phyloP scores from a whole-genome alignment of 2,113 vertebrate species.

The Actinemys pallida region DNA sequence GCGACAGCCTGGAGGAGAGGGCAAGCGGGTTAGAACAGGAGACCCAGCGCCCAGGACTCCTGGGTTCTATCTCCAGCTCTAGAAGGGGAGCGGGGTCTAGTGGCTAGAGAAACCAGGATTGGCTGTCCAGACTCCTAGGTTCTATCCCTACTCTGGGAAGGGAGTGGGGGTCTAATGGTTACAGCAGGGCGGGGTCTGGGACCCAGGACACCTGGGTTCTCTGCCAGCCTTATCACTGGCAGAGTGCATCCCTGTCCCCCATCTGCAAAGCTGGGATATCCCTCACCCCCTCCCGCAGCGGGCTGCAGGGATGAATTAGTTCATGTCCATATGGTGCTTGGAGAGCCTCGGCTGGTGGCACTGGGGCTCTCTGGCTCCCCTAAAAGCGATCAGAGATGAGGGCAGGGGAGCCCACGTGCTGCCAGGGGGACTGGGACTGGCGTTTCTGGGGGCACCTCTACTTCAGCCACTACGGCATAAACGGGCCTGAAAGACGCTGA shows the following conservation, averaged over 20 bases:
- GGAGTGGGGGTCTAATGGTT: no score
- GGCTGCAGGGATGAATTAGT: no score
- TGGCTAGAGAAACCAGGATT: background rate
- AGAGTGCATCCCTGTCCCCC: no score
- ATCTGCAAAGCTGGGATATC: background rate
- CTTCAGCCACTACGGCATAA: background rate
- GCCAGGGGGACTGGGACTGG: background rate
- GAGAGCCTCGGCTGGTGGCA: background rate
- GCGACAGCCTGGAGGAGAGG: background rate
- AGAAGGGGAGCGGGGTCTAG: background rate
- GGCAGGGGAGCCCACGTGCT: background rate
- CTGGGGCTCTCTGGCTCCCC: no score
- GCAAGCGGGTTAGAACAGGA: background rate
- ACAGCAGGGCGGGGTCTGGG: background rate
- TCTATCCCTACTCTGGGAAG: no score
- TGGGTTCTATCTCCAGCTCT: background rate
- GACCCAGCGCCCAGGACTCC: background rate
- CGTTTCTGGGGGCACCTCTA: background rate
- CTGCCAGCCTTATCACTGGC: background rate
- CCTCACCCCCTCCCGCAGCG: no score
- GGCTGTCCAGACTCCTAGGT: no score
- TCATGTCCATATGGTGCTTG: background rate
- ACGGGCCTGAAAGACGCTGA: background rate
- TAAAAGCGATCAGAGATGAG: background rate
- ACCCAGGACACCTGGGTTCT: background rate